Evolutionary conservation across 2,113 vertebrate species (phyloP), one percentile per base, ranked within the genome.

Genomic region (Corythaeola cristata): DNA sequence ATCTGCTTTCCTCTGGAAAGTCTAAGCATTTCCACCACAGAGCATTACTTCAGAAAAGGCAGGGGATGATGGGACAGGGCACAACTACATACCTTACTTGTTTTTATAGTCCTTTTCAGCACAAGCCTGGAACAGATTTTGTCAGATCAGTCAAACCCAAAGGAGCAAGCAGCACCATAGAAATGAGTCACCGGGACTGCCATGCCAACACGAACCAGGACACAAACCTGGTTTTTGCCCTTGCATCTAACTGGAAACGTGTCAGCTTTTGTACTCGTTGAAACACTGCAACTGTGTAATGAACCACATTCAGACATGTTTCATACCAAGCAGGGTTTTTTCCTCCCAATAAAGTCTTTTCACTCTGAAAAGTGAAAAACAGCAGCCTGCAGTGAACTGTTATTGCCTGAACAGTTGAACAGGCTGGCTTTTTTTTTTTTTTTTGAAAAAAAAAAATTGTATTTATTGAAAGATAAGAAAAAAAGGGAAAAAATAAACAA

Each of bases 151-250:
- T 24, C 23, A 8, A 89, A 41, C 35, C 9, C 24, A 15, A 50
- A 41, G 22, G 11, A 47, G 35, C 37, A 49, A 12, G 28, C n/a
- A 82, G n/a, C 35, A n/a, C 7, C 0, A 0, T 8, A 8, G 4
- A 30, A 53, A 49, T 6, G 6, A 53, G 60, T 33, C 24, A 11
- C 2, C 5, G 11, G 32, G 50, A 49, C 8, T 28, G 4, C 22
- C 6, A 6, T 7, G 3, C 45, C 67, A 30, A 0, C 8, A 2
- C 3, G 8, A 37, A 22, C 37, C 5, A 1, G 75, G 47, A 52
- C 28, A 35, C 35, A 28, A 35, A 39, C 3, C 0, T 0, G 10
- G 13, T 2, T 6, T 33, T 59, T 39, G 49, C 30, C 73, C 33
- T 13, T 33, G 28, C 49, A 14, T 18, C 26, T 2, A 55, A 12